These are phyloP conservation scores for Alca torda DNA, from an alignment of 2,797 vertebrate genomes.

Conservation along the genomic window DNA sequence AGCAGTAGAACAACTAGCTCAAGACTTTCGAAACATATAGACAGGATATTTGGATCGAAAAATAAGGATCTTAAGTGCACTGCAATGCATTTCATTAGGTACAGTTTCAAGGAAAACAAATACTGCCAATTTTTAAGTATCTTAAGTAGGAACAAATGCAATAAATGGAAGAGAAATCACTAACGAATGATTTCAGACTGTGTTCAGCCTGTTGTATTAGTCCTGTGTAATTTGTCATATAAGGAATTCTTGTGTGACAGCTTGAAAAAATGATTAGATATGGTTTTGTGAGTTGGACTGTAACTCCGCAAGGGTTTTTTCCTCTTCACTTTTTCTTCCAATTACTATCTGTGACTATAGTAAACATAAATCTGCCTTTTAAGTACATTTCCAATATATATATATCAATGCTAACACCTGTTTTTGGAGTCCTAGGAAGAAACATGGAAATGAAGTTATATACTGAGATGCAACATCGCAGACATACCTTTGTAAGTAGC, in stretches of 20 bases:
- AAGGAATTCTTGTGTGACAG: not conserved
- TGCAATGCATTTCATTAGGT: not conserved
- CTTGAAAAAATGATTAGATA: not conserved
- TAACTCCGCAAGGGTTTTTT: not conserved
- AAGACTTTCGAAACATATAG: not conserved
- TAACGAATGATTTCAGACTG: not conserved
- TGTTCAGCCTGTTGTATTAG: not conserved
- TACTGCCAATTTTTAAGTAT: not conserved
- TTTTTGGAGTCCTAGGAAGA: not conserved
- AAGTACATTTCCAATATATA: not conserved
- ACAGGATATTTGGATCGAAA: not conserved
- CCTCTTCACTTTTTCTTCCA: not conserved
- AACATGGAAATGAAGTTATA: not conserved
- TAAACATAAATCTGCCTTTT: not conserved
- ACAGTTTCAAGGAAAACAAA: not conserved
- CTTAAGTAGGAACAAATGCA: not conserved
- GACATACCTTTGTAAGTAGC: conserved; percentile 88
- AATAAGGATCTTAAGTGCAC: not conserved
- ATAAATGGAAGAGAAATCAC: not conserved
- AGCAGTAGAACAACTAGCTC: not conserved
- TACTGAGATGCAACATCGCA: not conserved
- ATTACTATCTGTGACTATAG: not conserved
- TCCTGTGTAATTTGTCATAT: not conserved
- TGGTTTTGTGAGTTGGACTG: not conserved
- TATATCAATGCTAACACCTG: not conserved